Conservation (phyloP, 2,113 vertebrate genomes). For the Oryzias melastigma region DNA sequence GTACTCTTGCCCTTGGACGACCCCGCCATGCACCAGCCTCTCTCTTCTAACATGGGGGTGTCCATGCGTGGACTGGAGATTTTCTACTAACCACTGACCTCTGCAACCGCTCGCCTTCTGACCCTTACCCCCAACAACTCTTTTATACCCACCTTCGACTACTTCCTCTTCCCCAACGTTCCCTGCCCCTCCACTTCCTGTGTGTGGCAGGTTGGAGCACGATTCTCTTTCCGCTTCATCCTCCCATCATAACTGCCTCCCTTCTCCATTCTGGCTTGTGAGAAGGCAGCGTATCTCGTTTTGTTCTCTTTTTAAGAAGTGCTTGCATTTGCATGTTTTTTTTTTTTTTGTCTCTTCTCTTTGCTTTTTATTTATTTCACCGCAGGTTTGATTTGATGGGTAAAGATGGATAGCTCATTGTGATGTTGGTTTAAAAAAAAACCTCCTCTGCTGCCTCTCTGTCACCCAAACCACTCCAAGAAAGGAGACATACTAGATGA, state of each 20-base stretch:
- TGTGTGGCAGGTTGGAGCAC: slow-evolving; percentile 77
- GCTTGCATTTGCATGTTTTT: slow-evolving; percentile 61
- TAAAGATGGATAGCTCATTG: slow-evolving; percentile 14
- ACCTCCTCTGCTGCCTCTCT: slow-evolving; percentile 51
- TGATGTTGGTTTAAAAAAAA: slow-evolving; percentile 21
- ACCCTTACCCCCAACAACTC: slow-evolving; percentile 53
- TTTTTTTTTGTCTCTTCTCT: slow-evolving; percentile 23
- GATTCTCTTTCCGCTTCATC: slow-evolving; percentile 59
- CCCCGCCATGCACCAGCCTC: slow-evolving; percentile 80
- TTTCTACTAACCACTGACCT: slow-evolving; percentile 81
- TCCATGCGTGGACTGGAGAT: slow-evolving; percentile 82
- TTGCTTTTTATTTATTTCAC: slow-evolving; percentile 33
- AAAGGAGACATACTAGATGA: slow-evolving; percentile 25
- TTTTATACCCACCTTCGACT: slow-evolving; percentile 61
- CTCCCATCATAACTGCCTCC: slow-evolving; percentile 33
- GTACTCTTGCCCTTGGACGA: slow-evolving; percentile 83
- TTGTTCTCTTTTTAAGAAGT: slow-evolving; percentile 33
- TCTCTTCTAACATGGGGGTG: slow-evolving; percentile 82
- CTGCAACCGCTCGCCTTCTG: slow-evolving; percentile 67
- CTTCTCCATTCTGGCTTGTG: slow-evolving; percentile 58
- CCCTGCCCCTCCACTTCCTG: slow-evolving; percentile 68
- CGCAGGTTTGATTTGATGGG: slow-evolving; percentile 34
- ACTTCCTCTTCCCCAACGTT: slow-evolving; percentile 64
- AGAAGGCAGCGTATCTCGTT: slow-evolving; percentile 72
- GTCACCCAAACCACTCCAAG: slow-evolving; percentile 49